A percentile compares a stretch with the other conserved stretches of the same genome.
phyloP scores from a whole-genome alignment of 2,888 invertebrate genomes.

The Sepiola atlantica region DNA sequence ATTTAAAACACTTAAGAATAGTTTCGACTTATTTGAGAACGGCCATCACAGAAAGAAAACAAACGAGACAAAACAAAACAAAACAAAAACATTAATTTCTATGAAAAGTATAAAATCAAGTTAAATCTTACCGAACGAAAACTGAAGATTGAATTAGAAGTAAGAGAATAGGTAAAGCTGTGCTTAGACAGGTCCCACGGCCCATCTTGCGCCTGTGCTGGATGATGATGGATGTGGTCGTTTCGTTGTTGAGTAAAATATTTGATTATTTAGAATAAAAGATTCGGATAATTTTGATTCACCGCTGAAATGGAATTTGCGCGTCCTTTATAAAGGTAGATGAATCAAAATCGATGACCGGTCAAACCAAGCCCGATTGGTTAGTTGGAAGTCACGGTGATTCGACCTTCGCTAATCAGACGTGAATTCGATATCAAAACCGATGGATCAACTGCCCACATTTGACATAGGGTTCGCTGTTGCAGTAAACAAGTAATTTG shows the following conservation, averaged over 20 bases:
- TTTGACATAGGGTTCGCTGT: background rate
- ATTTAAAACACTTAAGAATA: too few relatives aligned
- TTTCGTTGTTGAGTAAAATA: background rate
- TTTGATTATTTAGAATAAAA: background rate
- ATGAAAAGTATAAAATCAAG: background rate
- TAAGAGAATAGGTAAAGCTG: background rate
- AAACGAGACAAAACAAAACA: too few relatives aligned
- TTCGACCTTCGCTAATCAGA: background rate
- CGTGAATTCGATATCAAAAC: background rate
- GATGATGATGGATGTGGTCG: background rate
- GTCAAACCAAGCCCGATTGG: background rate
- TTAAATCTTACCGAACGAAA: background rate
- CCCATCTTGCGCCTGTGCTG: background rate
- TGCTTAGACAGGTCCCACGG: background rate
- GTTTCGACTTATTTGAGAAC: too few relatives aligned
- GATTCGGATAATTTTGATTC: background rate
- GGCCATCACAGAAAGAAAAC: too few relatives aligned
- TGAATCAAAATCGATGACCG: background rate
- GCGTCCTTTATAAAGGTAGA: background rate
- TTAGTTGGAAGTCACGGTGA: background rate
- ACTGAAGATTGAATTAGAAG: background rate
- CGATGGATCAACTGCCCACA: constrained; percentile 8
- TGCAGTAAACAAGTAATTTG: constrained; percentile 18
- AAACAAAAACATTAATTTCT: background rate
- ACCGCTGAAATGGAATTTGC: background rate